phyloP scores from a whole-genome alignment of 2,113 vertebrate species.

The Tragelaphus imberbis region DNA sequence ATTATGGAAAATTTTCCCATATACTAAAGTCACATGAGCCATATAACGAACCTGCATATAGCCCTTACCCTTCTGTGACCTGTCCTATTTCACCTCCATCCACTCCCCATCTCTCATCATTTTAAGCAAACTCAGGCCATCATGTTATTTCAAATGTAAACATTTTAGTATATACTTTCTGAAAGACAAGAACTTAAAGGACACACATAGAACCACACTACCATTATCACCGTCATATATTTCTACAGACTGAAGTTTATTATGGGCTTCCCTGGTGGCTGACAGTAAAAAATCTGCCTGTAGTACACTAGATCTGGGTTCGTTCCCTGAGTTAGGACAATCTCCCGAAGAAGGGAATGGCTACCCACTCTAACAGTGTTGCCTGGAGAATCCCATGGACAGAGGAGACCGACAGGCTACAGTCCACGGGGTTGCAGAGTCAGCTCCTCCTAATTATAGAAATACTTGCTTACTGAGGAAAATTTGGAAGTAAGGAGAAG shows the following conservation, averaged over 20 bases:
- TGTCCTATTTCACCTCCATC: neutral
- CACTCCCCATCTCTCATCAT: neutral
- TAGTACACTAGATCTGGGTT: neutral
- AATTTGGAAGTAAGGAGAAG: conserved; percentile 4
- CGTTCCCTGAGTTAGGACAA: neutral
- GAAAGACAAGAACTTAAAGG: neutral
- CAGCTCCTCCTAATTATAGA: neutral
- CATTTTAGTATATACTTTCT: neutral
- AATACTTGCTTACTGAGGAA: neutral
- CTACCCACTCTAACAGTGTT: neutral
- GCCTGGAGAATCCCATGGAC: neutral
- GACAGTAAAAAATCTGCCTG: neutral
- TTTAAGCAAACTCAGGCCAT: neutral
- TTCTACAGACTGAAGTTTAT: neutral
- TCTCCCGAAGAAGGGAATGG: neutral
- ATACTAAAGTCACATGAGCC: neutral
- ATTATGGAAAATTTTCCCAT: neutral
- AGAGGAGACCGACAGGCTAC: neutral
- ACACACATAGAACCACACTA: neutral
- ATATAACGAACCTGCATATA: neutral
- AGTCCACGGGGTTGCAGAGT: neutral
- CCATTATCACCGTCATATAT: neutral
- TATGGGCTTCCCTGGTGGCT: neutral
- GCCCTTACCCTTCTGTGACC: neutral
- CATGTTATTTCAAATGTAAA: neutral